Conservation (phyloP, 2,113 vertebrate genomes). For the Hemiprocne comata region DNA sequence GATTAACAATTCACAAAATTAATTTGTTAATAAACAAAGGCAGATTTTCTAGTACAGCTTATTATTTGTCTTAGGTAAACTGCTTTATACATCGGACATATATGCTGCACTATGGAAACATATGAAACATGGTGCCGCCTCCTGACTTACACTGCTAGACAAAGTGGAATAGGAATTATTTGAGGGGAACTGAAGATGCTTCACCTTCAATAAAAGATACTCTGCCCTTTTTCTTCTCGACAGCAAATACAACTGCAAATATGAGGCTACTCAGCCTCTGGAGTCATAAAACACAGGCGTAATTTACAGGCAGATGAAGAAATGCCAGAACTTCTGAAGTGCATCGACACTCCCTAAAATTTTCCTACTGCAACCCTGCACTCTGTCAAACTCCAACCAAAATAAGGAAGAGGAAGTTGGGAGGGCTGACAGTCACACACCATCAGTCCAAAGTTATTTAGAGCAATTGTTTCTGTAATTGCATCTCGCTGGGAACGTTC, state of each 20-base stretch:
- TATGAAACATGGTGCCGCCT: background rate
- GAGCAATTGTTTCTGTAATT: constrained; percentile 61
- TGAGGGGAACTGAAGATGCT: background rate
- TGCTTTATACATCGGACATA: background rate
- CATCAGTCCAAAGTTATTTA: constrained; percentile 66
- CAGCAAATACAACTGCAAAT: background rate
- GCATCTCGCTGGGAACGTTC: constrained; percentile 33
- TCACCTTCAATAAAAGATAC: constrained; percentile 4
- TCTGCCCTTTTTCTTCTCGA: constrained; percentile 9
- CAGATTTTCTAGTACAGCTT: background rate
- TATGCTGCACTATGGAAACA: background rate
- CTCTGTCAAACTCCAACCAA: background rate
- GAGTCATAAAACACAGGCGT: background rate
- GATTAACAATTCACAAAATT: background rate
- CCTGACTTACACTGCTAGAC: background rate
- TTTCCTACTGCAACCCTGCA: background rate
- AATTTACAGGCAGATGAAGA: background rate
- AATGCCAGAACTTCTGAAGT: constrained; percentile 13
- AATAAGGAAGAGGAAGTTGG: constrained; percentile 24
- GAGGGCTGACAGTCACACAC: constrained; percentile 42
- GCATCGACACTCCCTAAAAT: background rate
- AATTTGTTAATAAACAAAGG: background rate
- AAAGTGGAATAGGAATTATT: constrained; percentile 29
- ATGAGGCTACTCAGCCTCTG: background rate
- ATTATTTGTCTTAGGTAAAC: background rate